phyloP scores from a whole-genome alignment of 2,888 invertebrate species.

The Drosophila histrio region DNA sequence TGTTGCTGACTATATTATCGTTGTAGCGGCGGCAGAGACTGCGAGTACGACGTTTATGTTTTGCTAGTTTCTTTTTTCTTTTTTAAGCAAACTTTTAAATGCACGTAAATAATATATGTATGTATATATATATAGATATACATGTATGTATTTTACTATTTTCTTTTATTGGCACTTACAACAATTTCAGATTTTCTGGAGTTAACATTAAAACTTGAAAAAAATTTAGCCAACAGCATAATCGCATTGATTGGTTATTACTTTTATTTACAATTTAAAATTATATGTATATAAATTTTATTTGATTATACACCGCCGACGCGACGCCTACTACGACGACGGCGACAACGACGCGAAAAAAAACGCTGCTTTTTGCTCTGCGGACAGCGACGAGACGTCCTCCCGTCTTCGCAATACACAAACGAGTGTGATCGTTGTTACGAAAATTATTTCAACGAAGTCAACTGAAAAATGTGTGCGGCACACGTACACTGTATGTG shows the following conservation, averaged over 20 bases:
- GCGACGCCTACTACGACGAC: slow-evolving; percentile 58
- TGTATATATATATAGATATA: not conserved
- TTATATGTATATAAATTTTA: slow-evolving; percentile 17
- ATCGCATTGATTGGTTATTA: slow-evolving; percentile 2
- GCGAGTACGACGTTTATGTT: slow-evolving; percentile 30
- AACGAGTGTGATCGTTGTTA: slow-evolving; percentile 84
- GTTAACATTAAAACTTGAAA: slow-evolving; percentile 42
- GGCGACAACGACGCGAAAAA: slow-evolving; percentile 56
- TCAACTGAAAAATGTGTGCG: slow-evolving; percentile 76
- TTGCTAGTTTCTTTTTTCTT: slow-evolving; percentile 48
- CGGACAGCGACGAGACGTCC: slow-evolving; percentile 73
- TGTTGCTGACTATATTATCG: slow-evolving; percentile 5
- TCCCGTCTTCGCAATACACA: slow-evolving; percentile 83
- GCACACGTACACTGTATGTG: slow-evolving; percentile 28
- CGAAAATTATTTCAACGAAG: slow-evolving; percentile 81
- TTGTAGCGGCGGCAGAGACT: slow-evolving; percentile 23
- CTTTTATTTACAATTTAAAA: slow-evolving; percentile 15
- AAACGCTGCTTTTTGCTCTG: slow-evolving; percentile 50
- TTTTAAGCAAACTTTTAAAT: slow-evolving; percentile 30
- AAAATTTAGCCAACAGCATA: slow-evolving; percentile 48
- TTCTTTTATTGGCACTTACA: slow-evolving; percentile 44
- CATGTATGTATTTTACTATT: not conserved
- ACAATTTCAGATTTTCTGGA: slow-evolving; percentile 17
- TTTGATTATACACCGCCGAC: slow-evolving; percentile 58
- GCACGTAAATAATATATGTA: not conserved